Conservation (phyloP, 2,113 vertebrate genomes). For the Marmota monax region DNA sequence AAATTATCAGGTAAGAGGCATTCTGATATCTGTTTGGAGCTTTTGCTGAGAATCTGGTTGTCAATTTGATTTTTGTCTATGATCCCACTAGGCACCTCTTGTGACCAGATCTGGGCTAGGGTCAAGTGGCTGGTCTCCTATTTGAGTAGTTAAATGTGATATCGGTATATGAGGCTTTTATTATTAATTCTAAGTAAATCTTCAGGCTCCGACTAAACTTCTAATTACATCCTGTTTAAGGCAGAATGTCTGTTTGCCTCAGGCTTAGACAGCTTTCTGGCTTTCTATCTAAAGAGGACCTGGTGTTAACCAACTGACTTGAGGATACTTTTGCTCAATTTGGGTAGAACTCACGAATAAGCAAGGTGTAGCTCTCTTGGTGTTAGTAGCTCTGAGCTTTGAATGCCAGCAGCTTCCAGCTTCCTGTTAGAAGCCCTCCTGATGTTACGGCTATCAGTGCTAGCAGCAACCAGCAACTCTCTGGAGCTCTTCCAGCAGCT, state of each 20-base stretch:
- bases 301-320: background rate
- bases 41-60: background rate
- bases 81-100: background rate
- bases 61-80: background rate
- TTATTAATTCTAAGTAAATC: background rate
- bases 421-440: background rate
- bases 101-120: background rate
- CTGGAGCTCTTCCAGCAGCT: background rate
- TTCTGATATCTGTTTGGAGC: background rate
- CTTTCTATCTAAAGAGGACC: background rate
- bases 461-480: background rate
- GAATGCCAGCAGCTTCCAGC: background rate
- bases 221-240: background rate
- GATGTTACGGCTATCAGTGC: background rate
- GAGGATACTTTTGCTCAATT: background rate
- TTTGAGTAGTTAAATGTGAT: background rate
- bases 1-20: background rate
- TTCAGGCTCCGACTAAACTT: background rate
- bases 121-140: background rate
- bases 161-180: background rate
- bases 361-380: background rate
- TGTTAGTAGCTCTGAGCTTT: background rate
- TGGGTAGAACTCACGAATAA: background rate
- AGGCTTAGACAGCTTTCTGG: background rate
- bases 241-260: background rate